Evolutionary conservation across 2,888 invertebrate genomes (phyloP).

Genomic region (Diplolepis rosae): DNA sequence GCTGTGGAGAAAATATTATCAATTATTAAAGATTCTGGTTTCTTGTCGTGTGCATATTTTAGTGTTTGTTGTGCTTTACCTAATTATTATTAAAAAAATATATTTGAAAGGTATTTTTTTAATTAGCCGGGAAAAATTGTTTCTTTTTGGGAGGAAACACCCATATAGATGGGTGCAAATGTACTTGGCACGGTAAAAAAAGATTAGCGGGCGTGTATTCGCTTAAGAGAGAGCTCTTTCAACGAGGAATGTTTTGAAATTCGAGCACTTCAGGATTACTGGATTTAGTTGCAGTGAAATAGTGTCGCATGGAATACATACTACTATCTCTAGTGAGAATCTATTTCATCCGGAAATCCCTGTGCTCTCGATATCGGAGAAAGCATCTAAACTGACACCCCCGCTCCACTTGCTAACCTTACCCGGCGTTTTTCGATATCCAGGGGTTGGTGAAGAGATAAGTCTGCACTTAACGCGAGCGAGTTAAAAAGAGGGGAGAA

Average conservation of each 20-base stretch:
- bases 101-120: too few relatives aligned
- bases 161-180: too few relatives aligned
- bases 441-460: slow-evolving; percentile 24
- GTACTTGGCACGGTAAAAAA: neutral
- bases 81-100: too few relatives aligned
- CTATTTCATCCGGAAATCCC: slow-evolving; percentile 52
- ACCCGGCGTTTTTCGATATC: slow-evolving; percentile 19
- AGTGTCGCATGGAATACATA: slow-evolving; percentile 20
- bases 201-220: slow-evolving; percentile 11
- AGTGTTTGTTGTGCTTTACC: too few relatives aligned
- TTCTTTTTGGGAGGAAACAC: too few relatives aligned
- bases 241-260: slow-evolving; percentile 25
- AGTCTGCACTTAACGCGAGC: slow-evolving; percentile 15
- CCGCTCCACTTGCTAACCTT: neutral
- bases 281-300: slow-evolving; percentile 24
- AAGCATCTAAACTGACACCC: slow-evolving; percentile 20
- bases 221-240: slow-evolving; percentile 1
- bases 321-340: slow-evolving; percentile 50
- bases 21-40: too few relatives aligned
- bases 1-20: too few relatives aligned
- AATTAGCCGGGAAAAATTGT: too few relatives aligned
- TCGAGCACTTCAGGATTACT: slow-evolving; percentile 20
- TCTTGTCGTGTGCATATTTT: too few relatives aligned
- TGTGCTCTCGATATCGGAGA: slow-evolving; percentile 26
- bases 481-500: neutral